Base-by-base conservation (phyloP, 1,140 invertebrate genomes). In the Drosophila cardini region DNA sequence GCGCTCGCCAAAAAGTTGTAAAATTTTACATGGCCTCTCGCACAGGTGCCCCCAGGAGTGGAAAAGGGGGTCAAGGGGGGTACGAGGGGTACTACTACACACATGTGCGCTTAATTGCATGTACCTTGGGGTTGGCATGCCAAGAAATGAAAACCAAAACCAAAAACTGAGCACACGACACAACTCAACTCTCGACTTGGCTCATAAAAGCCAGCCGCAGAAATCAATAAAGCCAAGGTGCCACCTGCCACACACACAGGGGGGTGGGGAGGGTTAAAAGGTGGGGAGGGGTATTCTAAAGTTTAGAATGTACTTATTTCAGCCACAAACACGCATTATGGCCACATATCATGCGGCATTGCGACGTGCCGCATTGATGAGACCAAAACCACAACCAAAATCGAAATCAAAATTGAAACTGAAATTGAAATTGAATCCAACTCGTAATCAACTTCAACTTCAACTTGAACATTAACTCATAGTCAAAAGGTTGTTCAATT, bases 221-320 rank as follows among this genome's bases (percentile, higher is more conserved):
- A 89, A 91, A 90, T 91, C 89, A 91, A 91, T 91, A 91, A 91
- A 91, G 80, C 76, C 81, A 91, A 91, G 89, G 89, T 91, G 89
- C 78, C 89, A 80, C 80, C 82, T 72, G 69, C 15, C 46, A 26
- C 56, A 15, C 11, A 13, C 21, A 26, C 21, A 26, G 5, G 21
- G 21, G 21, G 21, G 21, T 21, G 21, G 3, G 21, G 21, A 4
- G 21, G 21, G 21, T 26, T 26, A 26, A 26, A 4, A 26, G 21
- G 21, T 26, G 13, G 16, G 36, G 13, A 16, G 0, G 16, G 6
- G 13, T 11, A 38, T 30, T 71, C 52, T 72, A 89, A 89, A 89
- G 55, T 89, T 89, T 89, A 78, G 72, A 87, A 86, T 79, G 82
- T 81, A 72, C 69, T 72, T 65, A 75, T 81, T 78, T 61, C 72